A percentile compares a stretch with the other conserved stretches of the same genome.
Conservation (phyloP, 2,888 invertebrate species). For the Netelia virgata region DNA sequence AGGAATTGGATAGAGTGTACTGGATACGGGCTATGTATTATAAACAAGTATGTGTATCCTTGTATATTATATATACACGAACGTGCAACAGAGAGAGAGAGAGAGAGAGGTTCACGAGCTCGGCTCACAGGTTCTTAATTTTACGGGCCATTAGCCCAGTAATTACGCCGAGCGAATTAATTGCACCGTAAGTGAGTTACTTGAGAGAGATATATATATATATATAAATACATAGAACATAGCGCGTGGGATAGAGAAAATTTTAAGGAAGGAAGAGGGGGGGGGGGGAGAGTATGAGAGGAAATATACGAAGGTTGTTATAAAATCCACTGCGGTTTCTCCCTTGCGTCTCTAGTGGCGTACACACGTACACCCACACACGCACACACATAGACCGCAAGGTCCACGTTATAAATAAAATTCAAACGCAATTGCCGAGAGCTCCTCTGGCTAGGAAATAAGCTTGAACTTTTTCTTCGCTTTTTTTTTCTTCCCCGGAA, state of each 20-base stretch:
- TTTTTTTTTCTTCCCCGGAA: not conserved
- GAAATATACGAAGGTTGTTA: constrained; percentile 49
- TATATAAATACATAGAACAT: constrained; percentile 1
- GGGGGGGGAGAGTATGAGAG: constrained; percentile 33
- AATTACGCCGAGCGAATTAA: constrained; percentile 81
- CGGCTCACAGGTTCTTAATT: constrained; percentile 79
- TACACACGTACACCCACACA: not conserved
- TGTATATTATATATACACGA: constrained; percentile 3
- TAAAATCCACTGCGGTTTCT: constrained; percentile 55
- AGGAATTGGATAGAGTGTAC: constrained; percentile 9
- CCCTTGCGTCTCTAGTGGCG: not conserved
- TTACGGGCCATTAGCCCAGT: constrained; percentile 81
- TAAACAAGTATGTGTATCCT: not conserved
- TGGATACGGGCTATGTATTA: not conserved
- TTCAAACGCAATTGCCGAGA: constrained; percentile 35
- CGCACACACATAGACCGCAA: not conserved
- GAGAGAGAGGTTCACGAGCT: constrained; percentile 49
- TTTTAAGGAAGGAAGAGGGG: constrained; percentile 1
- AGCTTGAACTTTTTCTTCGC: constrained; percentile 2
- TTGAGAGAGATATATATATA: constrained; percentile 50
- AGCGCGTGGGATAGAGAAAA: constrained; percentile 27
- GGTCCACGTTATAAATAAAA: constrained; percentile 46
- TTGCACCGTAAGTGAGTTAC: constrained; percentile 81
- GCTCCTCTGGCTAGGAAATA: constrained; percentile 2
- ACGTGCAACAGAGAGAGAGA: constrained; percentile 27